Conservation (phyloP, 2,113 vertebrate species). For the Bos javanicus region DNA sequence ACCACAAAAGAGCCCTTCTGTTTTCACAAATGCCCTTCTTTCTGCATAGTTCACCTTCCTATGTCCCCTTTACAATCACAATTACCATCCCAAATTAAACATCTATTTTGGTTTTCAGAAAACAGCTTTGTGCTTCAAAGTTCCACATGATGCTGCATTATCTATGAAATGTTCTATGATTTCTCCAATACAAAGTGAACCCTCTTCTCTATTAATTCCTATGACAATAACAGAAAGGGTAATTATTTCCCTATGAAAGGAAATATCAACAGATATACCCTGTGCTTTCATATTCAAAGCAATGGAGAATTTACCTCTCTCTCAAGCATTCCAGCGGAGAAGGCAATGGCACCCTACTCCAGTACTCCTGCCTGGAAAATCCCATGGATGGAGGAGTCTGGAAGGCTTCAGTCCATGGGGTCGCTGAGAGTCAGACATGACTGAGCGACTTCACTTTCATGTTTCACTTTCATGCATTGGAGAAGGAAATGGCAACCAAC, state of each 20-base stretch:
- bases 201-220: not conserved
- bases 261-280: not conserved
- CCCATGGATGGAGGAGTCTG: too few species aligned
- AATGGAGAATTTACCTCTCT: not conserved
- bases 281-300: not conserved
- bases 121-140: not conserved
- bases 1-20: accelerated
- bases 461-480: too few species aligned
- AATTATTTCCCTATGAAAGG: not conserved
- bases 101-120: not conserved
- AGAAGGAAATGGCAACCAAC: too few species aligned
- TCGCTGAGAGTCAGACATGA: too few species aligned
- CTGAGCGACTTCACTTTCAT: too few species aligned
- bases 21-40: not conserved
- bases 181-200: not conserved
- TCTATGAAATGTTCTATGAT: not conserved
- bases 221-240: not conserved
- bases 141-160: not conserved
- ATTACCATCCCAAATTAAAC: not conserved
- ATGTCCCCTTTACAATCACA: not conserved
- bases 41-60: not conserved
- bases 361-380: too few species aligned
- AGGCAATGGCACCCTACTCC: too few species aligned
- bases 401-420: too few species aligned
- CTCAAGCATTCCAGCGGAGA: not conserved